These are phyloP conservation scores for Petrocephalus schoutedeni DNA, from an alignment of 2,797 vertebrate genomes.

Conservation along the genomic window DNA sequence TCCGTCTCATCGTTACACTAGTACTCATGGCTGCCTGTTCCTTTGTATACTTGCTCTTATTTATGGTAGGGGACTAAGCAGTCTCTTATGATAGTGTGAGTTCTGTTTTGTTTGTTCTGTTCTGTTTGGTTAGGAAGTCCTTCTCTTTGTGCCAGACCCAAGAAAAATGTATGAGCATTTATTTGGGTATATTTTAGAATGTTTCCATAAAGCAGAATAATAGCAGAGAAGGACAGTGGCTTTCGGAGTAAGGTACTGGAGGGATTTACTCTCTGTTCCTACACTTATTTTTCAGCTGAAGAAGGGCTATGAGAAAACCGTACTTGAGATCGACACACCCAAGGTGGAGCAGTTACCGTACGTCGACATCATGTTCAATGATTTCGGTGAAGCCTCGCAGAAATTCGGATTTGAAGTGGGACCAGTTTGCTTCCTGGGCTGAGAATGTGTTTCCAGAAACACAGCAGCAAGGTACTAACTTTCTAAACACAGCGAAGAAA, in stretches of 20 bases:
- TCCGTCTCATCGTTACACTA: not conserved
- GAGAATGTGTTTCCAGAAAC: constrained; percentile 3
- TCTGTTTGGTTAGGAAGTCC: not conserved
- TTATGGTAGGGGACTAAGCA: not conserved
- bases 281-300: constrained; percentile 59
- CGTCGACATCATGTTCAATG: constrained; percentile 84
- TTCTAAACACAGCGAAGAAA: constrained; percentile 57
- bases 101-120: not conserved
- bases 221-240: not conserved
- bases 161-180: not conserved
- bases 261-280: not conserved
- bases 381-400: constrained; percentile 86
- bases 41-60: not conserved
- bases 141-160: not conserved
- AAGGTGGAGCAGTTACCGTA: constrained; percentile 80
- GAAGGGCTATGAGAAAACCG: constrained; percentile 86
- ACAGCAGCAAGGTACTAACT: constrained; percentile 56
- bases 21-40: not conserved
- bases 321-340: constrained; percentile 80
- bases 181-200: not conserved
- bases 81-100: not conserved
- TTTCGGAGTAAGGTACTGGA: not conserved
- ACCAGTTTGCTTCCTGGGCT: constrained; percentile 88
- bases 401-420: constrained; percentile 98
- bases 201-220: not conserved